A percentile compares a stretch with the other conserved stretches of the same genome.
Conservation (phyloP, 2,113 vertebrate species). For the Spilogale gracilis region DNA sequence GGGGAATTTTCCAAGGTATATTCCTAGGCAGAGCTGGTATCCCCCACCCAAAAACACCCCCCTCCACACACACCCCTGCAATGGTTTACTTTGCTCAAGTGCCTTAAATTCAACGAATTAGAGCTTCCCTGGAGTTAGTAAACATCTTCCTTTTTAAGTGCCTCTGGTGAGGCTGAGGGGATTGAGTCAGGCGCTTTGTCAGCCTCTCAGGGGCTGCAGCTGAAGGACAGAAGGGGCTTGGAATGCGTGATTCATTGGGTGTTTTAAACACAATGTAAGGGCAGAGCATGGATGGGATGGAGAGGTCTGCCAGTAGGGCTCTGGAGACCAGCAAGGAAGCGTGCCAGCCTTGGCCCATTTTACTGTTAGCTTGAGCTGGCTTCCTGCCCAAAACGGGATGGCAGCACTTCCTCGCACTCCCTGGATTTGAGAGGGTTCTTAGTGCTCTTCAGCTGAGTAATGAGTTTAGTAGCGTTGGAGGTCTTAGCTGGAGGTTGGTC, state of each 20-base stretch:
- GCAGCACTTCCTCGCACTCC: not conserved
- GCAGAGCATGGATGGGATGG: rapidly evolving
- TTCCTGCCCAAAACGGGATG: not conserved
- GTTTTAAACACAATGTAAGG: rapidly evolving
- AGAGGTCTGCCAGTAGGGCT: not conserved
- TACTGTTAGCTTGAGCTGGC: not conserved
- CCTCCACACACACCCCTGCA: rapidly evolving
- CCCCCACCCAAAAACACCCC: rapidly evolving
- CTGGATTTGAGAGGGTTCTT: not conserved
- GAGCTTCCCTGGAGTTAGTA: not conserved
- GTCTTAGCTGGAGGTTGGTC: not conserved
- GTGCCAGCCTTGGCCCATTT: not conserved
- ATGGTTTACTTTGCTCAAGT: not conserved
- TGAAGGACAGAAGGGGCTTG: not conserved
- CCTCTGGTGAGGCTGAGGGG: not conserved
- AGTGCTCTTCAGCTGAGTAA: not conserved
- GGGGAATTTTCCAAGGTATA: not conserved
- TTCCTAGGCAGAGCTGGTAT: not conserved
- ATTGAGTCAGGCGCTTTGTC: not conserved
- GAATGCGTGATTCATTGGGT: not conserved
- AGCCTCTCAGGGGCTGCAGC: not conserved
- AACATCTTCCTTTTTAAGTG: not conserved
- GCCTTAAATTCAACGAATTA: not conserved
- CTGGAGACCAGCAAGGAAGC: not conserved
- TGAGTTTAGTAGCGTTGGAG: not conserved